phyloP scores from a whole-genome alignment of 2,888 invertebrate species.

The Agapetus fuscipes region DNA sequence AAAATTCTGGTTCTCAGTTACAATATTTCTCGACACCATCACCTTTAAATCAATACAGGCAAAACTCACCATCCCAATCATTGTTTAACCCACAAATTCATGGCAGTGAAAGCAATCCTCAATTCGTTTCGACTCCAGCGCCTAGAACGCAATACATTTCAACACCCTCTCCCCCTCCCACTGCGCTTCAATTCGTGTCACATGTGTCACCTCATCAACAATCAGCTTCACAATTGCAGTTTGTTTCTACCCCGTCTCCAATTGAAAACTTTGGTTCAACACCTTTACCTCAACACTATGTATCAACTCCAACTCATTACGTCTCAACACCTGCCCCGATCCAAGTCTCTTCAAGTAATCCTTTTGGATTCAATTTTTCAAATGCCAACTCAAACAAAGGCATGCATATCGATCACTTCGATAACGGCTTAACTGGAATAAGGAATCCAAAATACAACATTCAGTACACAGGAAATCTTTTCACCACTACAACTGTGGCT shows the following conservation, averaged over 20 bases:
- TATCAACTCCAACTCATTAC: conserved; percentile 36
- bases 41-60: conserved; percentile 8
- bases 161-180: conserved; percentile 13
- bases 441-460: conserved; percentile 28
- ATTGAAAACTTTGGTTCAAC: conserved; percentile 13
- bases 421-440: conserved; percentile 36
- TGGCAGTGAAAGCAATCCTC: not conserved
- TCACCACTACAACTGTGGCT: conserved; percentile 11
- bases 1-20: conserved; percentile 7
- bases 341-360: conserved; percentile 29
- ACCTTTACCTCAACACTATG: conserved; percentile 30
- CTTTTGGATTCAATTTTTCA: conserved; percentile 25
- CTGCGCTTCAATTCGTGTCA: conserved; percentile 7
- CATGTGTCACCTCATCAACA: conserved; percentile 26
- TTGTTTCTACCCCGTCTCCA: conserved; percentile 29
- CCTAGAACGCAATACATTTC: conserved; percentile 24
- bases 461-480: conserved; percentile 6
- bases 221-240: conserved; percentile 28
- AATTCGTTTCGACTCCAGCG: conserved; percentile 28
- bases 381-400: conserved; percentile 24
- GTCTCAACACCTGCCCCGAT: conserved; percentile 36
- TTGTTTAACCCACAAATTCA: conserved; percentile 6
- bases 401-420: conserved; percentile 38
- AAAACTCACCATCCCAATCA: conserved; percentile 19
- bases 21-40: conserved; percentile 17